phyloP scores from a whole-genome alignment of 2,113 vertebrate genomes.

The Pseudorectes ferrugineus region DNA sequence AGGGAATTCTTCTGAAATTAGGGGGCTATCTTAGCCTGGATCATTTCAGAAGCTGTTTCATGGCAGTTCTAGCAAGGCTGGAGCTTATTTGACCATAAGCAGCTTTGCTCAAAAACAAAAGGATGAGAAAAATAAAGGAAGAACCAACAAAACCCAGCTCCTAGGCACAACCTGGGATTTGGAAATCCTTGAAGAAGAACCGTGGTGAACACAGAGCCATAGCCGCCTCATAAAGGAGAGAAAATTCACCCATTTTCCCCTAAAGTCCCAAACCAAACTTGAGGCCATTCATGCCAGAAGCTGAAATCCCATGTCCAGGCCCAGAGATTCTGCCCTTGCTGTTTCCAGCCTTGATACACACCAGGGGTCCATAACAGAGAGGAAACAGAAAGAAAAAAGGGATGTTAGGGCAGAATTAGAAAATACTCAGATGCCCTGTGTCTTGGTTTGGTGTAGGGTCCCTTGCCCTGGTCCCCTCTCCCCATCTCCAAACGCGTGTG shows the following conservation, averaged over 20 bases:
- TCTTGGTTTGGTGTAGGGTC: neutral
- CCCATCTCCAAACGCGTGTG: neutral
- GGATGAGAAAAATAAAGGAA: neutral
- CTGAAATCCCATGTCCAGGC: neutral
- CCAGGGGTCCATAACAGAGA: neutral
- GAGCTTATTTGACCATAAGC: neutral
- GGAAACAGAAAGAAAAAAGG: neutral
- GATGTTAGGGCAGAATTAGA: neutral
- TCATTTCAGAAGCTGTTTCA: slow-evolving; percentile 26
- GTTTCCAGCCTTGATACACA: neutral
- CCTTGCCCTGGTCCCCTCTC: neutral
- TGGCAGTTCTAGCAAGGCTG: neutral
- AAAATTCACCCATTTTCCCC: neutral
- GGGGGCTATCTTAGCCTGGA: neutral
- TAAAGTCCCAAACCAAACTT: neutral
- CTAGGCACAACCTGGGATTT: neutral
- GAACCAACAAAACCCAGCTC: neutral
- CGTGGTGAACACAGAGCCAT: neutral
- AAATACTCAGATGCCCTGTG: accelerated
- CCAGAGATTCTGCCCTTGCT: neutral
- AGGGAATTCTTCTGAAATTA: neutral
- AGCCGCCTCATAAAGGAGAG: neutral
- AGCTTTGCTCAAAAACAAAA: neutral
- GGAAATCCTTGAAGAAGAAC: neutral
- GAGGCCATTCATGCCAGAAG: neutral